Evolutionary conservation across 1,140 invertebrate genomes (phyloP).

Genomic region (Drosophila novamexicana): DNA sequence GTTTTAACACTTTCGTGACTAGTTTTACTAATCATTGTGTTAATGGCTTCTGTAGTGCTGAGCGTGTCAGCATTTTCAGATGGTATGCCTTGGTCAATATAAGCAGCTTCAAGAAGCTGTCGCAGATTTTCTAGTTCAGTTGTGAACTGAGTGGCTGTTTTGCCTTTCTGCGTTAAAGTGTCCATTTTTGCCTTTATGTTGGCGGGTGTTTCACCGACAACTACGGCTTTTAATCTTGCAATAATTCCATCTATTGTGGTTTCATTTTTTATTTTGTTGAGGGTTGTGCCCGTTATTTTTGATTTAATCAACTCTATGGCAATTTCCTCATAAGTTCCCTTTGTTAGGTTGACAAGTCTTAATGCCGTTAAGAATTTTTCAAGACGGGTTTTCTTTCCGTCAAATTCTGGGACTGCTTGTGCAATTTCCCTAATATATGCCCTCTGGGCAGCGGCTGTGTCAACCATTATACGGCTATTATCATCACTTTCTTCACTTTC

Average conservation of each 20-base stretch:
- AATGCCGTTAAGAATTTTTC: slow-evolving; percentile 10
- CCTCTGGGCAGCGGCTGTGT: slow-evolving; percentile 12
- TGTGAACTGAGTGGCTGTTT: no score
- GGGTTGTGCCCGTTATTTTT: background rate
- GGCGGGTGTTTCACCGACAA: slow-evolving; percentile 9
- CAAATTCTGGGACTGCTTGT: slow-evolving; percentile 13
- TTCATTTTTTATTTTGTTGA: slow-evolving; percentile 16
- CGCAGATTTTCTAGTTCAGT: slow-evolving; percentile 8
- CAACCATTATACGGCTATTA: background rate
- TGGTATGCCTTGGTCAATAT: no score
- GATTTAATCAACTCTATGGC: slow-evolving; percentile 8
- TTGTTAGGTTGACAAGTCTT: slow-evolving; percentile 16
- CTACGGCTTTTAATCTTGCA: slow-evolving; percentile 13
- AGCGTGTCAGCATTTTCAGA: slow-evolving; percentile 13
- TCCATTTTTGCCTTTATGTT: no score
- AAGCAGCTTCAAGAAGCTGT: background rate
- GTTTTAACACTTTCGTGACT: no score
- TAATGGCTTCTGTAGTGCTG: slow-evolving; percentile 22
- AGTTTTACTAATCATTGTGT: background rate
- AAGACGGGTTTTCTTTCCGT: slow-evolving; percentile 20
- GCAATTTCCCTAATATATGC: slow-evolving; percentile 21
- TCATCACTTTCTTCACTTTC: background rate
- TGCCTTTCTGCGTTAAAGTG: no score
- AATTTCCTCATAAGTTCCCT: slow-evolving; percentile 19
- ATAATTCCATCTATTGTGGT: slow-evolving; percentile 17